Evolutionary conservation across 2,113 vertebrate genomes (phyloP), one percentile per base, ranked within the genome.

Genomic region (Grammomys surdaster): DNA sequence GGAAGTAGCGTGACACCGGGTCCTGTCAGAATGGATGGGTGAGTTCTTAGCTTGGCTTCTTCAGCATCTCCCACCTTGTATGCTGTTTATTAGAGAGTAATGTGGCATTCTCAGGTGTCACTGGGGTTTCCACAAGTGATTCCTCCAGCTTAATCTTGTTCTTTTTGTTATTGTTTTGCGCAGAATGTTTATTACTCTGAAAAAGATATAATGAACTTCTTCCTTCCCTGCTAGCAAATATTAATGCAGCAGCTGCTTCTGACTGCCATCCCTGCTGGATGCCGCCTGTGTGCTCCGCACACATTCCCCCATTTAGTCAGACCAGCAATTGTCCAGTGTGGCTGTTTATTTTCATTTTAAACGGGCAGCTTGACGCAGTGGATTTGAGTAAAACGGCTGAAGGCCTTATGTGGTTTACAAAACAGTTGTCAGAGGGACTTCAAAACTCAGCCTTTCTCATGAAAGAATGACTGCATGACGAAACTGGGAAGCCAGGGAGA

Each of bases 311-410:
- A 7, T 72, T 92, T 46, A 48, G 43, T 95, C 51, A 60, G 63
- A 24, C 8, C 31, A 65, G 1, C 48, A 70, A 5, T 69, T 12
- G n/a, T 89, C 78, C 63, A 26, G 0, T 60, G 46, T 88, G 56
- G n/a, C 69, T 67, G 8, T 95, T 94, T 91, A 56, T 94, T 93
- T 96, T 84, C 60, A 58, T 94, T 88, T 70, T 94, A 91, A 92
- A 72, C 89, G 40, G 88, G 24, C 69, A 91, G 67, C 48, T 40
- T 87, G 87, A 46, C 60, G 78, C 17, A 86, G 46, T 96, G 90
- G 96, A 56, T 69, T 87, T 94, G 63, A 95, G 2, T 95, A 93
- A 58, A 82, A 88, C 36, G 96, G 63, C 75, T 65, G 86, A 43
- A 4, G 48, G 48, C 90, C 82, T 92, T 95, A 56, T 78, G 72